Evolutionary conservation across 37 sponge, comb jelly and placozoan genomes (phyloP).

Genomic region (Oscarella lobularis): DNA sequence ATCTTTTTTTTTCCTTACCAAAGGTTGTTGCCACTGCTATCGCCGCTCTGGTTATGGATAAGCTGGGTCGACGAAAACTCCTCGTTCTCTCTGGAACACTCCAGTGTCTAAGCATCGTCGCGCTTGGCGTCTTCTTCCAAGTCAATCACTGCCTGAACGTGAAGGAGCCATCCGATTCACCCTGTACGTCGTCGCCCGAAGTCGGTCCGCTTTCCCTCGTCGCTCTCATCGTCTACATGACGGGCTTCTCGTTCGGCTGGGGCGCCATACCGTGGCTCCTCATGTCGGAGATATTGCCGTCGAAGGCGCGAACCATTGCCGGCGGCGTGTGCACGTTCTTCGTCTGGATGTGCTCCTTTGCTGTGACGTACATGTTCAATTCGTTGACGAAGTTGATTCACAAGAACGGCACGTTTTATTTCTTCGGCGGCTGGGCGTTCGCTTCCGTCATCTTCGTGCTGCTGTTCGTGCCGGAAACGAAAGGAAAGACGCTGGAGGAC

Average conservation of each 20-base stretch:
- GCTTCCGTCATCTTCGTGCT: conserved; percentile 35
- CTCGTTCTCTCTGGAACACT: conserved; percentile 24
- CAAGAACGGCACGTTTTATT: conserved; percentile 32
- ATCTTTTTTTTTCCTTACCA: neutral
- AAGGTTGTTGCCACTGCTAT: conserved; percentile 31
- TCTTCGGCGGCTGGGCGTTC: neutral
- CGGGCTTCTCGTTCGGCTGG: conserved; percentile 59
- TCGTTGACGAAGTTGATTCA: conserved; percentile 7
- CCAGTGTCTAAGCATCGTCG: conserved; percentile 29
- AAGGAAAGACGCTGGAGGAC: conserved; percentile 64
- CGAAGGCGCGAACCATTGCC: conserved; percentile 32
- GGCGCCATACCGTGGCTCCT: conserved; percentile 72
- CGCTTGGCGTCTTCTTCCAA: conserved; percentile 14
- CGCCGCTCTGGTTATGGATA: conserved; percentile 45
- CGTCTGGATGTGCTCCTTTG: conserved; percentile 47
- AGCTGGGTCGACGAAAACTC: conserved; percentile 36
- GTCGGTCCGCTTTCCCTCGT: neutral
- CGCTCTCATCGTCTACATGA: conserved; percentile 31
- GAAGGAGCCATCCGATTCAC: too few relatives aligned
- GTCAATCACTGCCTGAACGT: neutral
- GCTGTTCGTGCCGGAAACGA: conserved; percentile 76
- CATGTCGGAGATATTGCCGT: conserved; percentile 65
- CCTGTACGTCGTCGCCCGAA: too few relatives aligned
- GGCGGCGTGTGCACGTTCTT: conserved; percentile 37
- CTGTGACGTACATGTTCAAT: conserved; percentile 31